phyloP scores from a whole-genome alignment of 1,140 invertebrate species.

The Brachionus sp. region DNA sequence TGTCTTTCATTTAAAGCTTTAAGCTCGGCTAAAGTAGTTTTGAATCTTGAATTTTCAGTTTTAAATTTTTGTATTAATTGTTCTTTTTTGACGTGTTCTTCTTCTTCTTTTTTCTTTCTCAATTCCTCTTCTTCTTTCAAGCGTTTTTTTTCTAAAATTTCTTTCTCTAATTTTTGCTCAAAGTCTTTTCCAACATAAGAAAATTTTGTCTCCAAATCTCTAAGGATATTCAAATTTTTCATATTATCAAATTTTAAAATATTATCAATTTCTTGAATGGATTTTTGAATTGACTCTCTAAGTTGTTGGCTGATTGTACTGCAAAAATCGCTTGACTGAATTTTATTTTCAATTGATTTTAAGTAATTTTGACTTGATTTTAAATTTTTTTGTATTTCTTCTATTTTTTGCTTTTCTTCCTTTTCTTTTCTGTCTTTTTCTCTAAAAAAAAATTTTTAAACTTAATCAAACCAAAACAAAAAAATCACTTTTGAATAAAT shows the following conservation, averaged over 20 bases:
- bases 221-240: neutral
- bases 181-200: neutral
- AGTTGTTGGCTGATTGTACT: neutral
- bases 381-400: neutral
- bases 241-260: neutral
- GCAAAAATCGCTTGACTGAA: neutral
- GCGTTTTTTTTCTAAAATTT: conserved; percentile 2
- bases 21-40: neutral
- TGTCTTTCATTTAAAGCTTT: neutral
- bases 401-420: neutral
- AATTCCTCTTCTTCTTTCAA: neutral
- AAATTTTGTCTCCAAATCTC: neutral
- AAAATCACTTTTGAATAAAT: neutral
- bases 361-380: neutral
- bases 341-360: neutral
- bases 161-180: neutral
- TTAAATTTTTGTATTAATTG: neutral
- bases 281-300: neutral
- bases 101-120: neutral
- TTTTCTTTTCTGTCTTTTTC: neutral
- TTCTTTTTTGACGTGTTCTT: neutral
- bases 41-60: neutral
- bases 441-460: neutral
- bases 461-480: neutral
- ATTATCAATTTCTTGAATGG: neutral